Conservation (phyloP, 1,140 invertebrate species). For the Campoletis sonorensis region DNA sequence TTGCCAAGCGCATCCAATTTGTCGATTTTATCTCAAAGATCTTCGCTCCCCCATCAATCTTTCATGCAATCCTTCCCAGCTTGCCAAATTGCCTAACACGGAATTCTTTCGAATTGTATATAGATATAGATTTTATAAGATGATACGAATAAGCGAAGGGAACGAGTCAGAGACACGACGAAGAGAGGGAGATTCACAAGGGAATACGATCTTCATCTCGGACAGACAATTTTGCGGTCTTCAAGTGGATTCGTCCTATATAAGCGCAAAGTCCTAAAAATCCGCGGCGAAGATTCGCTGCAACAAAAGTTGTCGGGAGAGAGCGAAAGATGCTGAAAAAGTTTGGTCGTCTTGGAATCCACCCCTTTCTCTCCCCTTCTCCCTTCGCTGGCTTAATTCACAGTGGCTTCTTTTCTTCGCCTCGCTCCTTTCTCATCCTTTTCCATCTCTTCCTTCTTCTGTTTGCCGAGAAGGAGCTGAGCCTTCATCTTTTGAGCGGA, state of each 20-base stretch:
- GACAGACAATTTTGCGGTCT: conserved; percentile 42
- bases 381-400: conserved; percentile 44
- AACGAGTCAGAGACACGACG: conserved; percentile 4
- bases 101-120: conserved; percentile 7
- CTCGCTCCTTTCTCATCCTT: conserved; percentile 14
- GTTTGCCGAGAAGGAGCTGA: neutral
- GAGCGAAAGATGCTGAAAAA: conserved; percentile 27
- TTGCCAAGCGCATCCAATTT: conserved; percentile 8
- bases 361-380: neutral
- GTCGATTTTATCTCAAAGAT: conserved; percentile 19
- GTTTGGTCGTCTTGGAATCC: conserved; percentile 20
- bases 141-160: neutral
- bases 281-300: neutral
- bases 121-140: neutral
- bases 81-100: conserved; percentile 40
- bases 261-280: conserved; percentile 34
- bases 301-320: neutral
- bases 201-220: conserved; percentile 43
- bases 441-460: conserved; percentile 14
- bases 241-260: conserved; percentile 35
- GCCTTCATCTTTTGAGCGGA: conserved; percentile 46
- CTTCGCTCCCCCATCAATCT: conserved; percentile 32
- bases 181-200: neutral
- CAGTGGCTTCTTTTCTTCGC: conserved; percentile 47
- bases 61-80: neutral